A percentile compares a stretch with the other conserved stretches of the same genome.
Conservation (phyloP, 2,113 vertebrate genomes). For the Saimiri boliviensis region DNA sequence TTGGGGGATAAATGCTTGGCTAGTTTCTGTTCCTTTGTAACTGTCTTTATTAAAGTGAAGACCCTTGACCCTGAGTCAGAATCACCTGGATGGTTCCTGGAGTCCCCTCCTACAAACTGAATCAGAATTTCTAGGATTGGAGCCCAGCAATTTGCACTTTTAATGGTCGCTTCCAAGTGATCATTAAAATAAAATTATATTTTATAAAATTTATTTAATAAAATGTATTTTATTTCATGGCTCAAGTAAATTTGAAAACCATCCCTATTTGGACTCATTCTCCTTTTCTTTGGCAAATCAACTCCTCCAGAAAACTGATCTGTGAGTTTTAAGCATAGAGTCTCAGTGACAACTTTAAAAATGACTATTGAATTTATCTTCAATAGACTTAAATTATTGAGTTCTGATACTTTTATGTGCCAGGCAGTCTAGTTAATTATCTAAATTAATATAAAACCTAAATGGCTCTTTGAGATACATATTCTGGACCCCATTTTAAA, state of each 20-base stretch:
- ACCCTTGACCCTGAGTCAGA: not conserved
- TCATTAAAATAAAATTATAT: not conserved
- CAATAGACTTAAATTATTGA: constrained; percentile 14
- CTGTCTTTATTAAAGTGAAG: not conserved
- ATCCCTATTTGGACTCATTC: constrained; percentile 37
- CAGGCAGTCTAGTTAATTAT: not conserved
- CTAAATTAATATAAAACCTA: constrained; percentile 18
- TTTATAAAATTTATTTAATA: not conserved
- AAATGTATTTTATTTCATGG: not conserved
- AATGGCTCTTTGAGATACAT: not conserved
- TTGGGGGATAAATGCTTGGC: constrained; percentile 39
- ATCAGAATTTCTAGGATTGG: constrained; percentile 21
- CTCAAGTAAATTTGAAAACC: constrained; percentile 41
- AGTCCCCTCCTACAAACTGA: not conserved
- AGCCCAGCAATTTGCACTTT: constrained; percentile 41
- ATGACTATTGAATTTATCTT: constrained; percentile 37
- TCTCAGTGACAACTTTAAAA: constrained; percentile 18
- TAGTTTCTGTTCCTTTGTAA: constrained; percentile 19
- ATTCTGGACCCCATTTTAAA: constrained; percentile 48
- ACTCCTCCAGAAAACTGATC: constrained; percentile 46
- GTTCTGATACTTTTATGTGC: constrained; percentile 42
- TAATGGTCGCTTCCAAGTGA: constrained; percentile 44
- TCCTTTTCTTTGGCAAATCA: not conserved
- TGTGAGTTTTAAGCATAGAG: constrained; percentile 33
- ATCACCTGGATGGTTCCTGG: not conserved